These are phyloP conservation scores for Bufotes viridis DNA, from an alignment of 2,797 vertebrate species.

Conservation along the genomic window DNA sequence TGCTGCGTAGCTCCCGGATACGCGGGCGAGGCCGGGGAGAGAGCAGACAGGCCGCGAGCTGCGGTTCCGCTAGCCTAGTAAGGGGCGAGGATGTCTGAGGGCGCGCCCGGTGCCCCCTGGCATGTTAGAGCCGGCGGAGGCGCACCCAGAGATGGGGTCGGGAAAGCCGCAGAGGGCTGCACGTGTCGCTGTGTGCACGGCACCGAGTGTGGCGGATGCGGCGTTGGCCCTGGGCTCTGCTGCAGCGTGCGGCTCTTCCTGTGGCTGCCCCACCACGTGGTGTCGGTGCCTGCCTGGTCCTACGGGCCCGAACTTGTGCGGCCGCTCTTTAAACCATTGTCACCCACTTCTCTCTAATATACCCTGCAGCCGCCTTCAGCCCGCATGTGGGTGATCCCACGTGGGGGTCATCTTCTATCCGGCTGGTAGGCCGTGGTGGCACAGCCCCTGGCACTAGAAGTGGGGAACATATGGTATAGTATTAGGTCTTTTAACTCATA, in stretches of 20 bases:
- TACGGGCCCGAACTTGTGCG: neutral
- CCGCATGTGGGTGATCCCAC: too few relatives aligned
- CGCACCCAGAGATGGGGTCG: neutral
- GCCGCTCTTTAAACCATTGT: too few relatives aligned
- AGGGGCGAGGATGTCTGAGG: neutral
- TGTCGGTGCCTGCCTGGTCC: neutral
- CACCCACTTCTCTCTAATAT: too few relatives aligned
- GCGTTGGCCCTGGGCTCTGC: neutral
- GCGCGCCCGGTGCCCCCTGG: neutral
- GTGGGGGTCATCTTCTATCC: too few relatives aligned
- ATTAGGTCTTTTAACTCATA: too few relatives aligned
- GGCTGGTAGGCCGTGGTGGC: too few relatives aligned
- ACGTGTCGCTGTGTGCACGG: neutral
- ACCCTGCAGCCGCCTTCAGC: too few relatives aligned
- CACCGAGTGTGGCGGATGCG: neutral
- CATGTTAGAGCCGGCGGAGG: too few relatives aligned
- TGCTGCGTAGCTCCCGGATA: neutral
- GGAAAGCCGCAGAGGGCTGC: neutral
- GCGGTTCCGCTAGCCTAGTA: neutral
- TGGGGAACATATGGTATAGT: too few relatives aligned
- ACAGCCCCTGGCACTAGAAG: too few relatives aligned
- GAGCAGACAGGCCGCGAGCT: neutral
- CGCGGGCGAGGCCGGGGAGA: neutral
- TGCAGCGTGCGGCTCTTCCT: neutral
- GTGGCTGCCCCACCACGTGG: slow-evolving; percentile 21